A percentile compares a stretch with the other conserved stretches of the same genome.
phyloP scores from a whole-genome alignment of 2,888 invertebrate species.

The Monopis laevigella region DNA sequence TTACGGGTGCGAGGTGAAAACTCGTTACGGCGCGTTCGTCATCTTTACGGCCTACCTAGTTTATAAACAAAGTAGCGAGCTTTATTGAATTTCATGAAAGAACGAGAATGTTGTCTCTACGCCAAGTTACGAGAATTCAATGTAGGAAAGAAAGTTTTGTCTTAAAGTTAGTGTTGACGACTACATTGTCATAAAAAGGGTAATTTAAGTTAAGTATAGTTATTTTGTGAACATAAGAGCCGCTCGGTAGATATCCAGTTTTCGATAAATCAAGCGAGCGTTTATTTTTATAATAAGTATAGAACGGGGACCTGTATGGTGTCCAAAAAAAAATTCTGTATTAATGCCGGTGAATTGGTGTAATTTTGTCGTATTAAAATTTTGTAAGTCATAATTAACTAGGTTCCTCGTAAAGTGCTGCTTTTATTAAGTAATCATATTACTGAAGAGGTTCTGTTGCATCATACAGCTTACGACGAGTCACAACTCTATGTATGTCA shows the following conservation, averaged over 20 bases:
- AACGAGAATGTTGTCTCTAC: not conserved
- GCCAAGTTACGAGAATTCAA: not conserved
- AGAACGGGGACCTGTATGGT: too few species aligned
- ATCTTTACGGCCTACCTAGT: conserved; percentile 10
- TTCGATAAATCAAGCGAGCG: conserved; percentile 1
- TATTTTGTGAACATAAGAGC: conserved; percentile 7
- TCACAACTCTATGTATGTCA: too few species aligned
- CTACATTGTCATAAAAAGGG: not conserved
- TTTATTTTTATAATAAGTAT: conserved; percentile 1
- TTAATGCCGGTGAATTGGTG: conserved; percentile 18
- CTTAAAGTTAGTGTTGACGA: conserved; percentile 5
- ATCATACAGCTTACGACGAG: not conserved
- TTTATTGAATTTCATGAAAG: not conserved
- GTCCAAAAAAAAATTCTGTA: conserved; percentile 12
- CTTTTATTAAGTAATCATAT: conserved; percentile 22
- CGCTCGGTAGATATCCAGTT: too few species aligned
- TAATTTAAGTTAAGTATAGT: conserved; percentile 7
- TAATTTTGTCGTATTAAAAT: conserved; percentile 21
- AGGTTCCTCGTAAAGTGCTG: conserved; percentile 15
- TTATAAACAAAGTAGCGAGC: not conserved
- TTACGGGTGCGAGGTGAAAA: conserved; percentile 12
- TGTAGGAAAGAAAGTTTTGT: not conserved
- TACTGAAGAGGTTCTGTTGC: conserved; percentile 11
- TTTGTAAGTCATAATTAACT: conserved; percentile 18
- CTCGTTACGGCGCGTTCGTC: conserved; percentile 5